Evolutionary conservation across 2,888 invertebrate genomes (phyloP), one percentile per base, ranked within the genome.

Genomic region (Synergus umbraculus): DNA sequence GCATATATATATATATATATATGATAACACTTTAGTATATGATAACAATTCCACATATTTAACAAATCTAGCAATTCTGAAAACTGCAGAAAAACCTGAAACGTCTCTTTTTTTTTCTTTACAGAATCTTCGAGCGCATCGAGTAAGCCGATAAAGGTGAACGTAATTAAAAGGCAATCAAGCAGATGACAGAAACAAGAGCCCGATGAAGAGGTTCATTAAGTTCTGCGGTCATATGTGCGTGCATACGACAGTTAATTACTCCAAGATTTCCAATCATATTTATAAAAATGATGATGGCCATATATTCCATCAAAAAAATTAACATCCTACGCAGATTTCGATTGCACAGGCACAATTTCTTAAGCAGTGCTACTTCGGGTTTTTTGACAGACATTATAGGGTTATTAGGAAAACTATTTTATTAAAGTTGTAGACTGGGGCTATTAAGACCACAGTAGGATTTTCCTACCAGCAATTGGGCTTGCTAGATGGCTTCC

Each of bases 111-210:
- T 60, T 8, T 22, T 0, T 58, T 2, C 2, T 10, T 3, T 9
- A 22, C 4, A 60, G 0, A 8, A 18, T 60, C 9, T 4, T 22
- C 9, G 10, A 22, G 22, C 22, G 9, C 60, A 10, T 60, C 4
- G 10, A 22, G 22, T 2, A 60, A 60, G 10, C 3, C 22, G 12
- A 22, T 9, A 60, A 22, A 22, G 22, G 44, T 58, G 81, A 18
- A 78, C 15, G 73, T 84, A 85, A 87, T 85, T 86, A 85, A 85
- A 86, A 87, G 85, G 86, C 84, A 86, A 86, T 87, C 85, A 85
- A 85, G 80, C 79, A 83, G 82, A 82, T 80, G 79, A 83, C 79
- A 82, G 82, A 84, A 81, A 84, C 78, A 83, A 85, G 81, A 82
- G 78, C 80, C 78, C 78, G 60, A 60, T 60, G 60, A 60, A 81